Base-by-base conservation (phyloP, 1,140 invertebrate genomes). In the Brachystomella parvula region DNA sequence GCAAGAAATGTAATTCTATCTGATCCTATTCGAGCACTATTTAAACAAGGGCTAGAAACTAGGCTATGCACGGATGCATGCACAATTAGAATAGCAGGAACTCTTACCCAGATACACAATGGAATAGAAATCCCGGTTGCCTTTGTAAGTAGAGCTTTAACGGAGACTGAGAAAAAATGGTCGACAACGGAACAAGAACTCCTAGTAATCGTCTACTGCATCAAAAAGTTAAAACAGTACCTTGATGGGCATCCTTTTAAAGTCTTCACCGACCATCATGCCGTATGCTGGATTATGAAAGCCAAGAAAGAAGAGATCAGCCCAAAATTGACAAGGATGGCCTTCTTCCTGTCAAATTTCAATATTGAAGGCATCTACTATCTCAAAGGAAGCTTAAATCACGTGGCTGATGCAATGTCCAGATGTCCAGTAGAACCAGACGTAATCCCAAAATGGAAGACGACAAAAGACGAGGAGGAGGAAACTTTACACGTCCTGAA, bases 1-100 rank as follows among this genome's bases (percentile, higher is more conserved):
- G 53, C 74, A 35, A 73, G 71, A 60, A 39, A 68, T 39, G 60
- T 19, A 2, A n/a, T 69, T n/a, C 26, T 31, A 12, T 32, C 12
- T 2, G 33, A 49, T 3, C 29, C 31, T 1, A 17, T 68, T 15
- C n/a, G 65, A 1, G 12, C 15, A 9, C 3, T 3, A 12, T 63
- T 65, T 56, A 29, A 69, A 44, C 35, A 33, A 1, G 28, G 39
- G n/a, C 21, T 17, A 17, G 29, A 57, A 30, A 57, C 59, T 44
- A 15, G n/a, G 1, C 32, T 69, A 17, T 30, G 47, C 3, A 56
- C 44, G 21, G 67, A 69, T 62, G 67, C 67, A 12, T 53, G 32
- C 19, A 15, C n/a, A 19, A 44, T 56, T 29, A 60, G 67, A 12
- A 17, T 69, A 15, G 67, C 63, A 61, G 67, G 30, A 0, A 31